Base-by-base conservation (phyloP, 1,140 invertebrate species). In the Zaprionus ghesquierei region DNA sequence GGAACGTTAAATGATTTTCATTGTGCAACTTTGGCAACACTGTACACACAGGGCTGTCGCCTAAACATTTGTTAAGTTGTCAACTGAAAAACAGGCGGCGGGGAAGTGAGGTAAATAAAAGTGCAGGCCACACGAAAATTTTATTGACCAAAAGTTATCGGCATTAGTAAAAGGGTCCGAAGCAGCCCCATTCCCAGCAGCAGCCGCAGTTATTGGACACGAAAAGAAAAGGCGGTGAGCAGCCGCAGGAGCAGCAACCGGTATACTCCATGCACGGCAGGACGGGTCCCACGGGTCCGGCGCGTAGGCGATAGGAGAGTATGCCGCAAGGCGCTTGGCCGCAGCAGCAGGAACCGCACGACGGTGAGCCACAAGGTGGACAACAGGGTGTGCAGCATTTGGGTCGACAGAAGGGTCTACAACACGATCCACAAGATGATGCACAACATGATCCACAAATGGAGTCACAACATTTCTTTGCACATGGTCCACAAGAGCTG, bases 181-280 rank as follows among this genome's bases (percentile, higher is more conserved):
- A 89, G 51, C 69, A 66, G 56, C 84, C 79, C 69, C 76, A 84
- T 56, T 87, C 82, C 41, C 35, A 77, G 73, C 84, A 87, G 61
- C 77, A 56, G 23, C 46, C 55, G 69, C 76, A 87, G 1, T 31
- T 74, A 55, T 87, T 79, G 51, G 59, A 31, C 59, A 72, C 79
- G 49, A 46, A 89, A 18, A 89, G 79, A 25, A 87, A 89, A 15
- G 84, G 79, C 20, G 82, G 79, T 60, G 60, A 80, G 33, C 69
- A 69, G 53, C 60, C 49, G 35, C 59, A 44, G 12, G 20, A 2
- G 44, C 77, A 75, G 71, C 35, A 77, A 27, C 70, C 72, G 38
- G 22, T 62, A 33, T 38, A 56, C 8, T 89, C 22, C 84, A 87
- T 59, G 33, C 61, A 31, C 46, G 82, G 82, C 53, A 79, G 38